Evolutionary conservation across 2,113 vertebrate species (phyloP), one percentile per base, ranked within the genome.

Genomic region (Bolborhynchus lineola): DNA sequence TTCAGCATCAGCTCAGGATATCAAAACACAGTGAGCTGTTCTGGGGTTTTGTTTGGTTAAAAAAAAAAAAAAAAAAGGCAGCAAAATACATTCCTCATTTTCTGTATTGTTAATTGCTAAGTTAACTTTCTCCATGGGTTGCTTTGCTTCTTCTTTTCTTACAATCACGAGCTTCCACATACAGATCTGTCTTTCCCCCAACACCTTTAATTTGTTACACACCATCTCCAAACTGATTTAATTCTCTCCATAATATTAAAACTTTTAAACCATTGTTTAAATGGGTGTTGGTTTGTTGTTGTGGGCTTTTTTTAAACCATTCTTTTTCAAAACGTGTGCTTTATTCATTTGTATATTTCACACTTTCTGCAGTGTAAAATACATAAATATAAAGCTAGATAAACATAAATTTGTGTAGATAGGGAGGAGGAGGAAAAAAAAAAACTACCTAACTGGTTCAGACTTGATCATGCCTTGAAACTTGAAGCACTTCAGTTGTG

Each of bases 141-240:
- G 31, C 20, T 88, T 85, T 68, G 37, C 21, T 69, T 46, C 71
- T 60, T 71, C 19, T 74, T 71, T 46, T 76, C 17, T 72, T 50
- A 55, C 15, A 50, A 4, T 11, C 20, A 52, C 10, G 79, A 68
- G 9, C 16, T 67, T 50, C 70, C 50, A 24, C 47, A 62, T 68
- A 59, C 47, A 60, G 11, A 52, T 50, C 35, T 0, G 0, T 15
- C 13, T n/a, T 42, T 47, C 39, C 1, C 10, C 4, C 9, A 9
- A 10, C 23, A 29, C 37, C 29, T 65, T 75, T 26, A 8, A 28
- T 53, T 71, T 80, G 29, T 71, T 71, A 60, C 47, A 76, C 11
- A 41, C 8, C 28, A 37, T 49, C 81, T 39, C 42, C 39, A 26
- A 79, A 76, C 11, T 52, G 13, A 33, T 52, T 72, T 55, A 46